Base-by-base conservation (phyloP, 2,113 vertebrate species). In the Amphiprion percula region DNA sequence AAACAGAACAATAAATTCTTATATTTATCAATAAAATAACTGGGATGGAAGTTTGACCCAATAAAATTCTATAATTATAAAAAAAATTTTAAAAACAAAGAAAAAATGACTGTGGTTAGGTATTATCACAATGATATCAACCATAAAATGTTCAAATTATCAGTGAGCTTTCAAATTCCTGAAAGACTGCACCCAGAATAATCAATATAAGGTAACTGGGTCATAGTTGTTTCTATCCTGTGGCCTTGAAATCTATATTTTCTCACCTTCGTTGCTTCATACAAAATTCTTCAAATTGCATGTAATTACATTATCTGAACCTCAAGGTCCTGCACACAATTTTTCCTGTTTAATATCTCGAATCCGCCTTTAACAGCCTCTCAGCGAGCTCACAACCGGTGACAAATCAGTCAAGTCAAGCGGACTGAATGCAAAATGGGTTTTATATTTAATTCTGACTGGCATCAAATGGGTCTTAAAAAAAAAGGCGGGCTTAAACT, bases 401-500 rank as follows among this genome's bases (percentile, higher is more conserved):
- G 69, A 79, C 62, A 72, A 81, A 79, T 83, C 72, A 77, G 49
- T 50, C 72, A 66, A 70, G 82, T 58, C 69, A 8, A 11, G 44
- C 53, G 15, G 79, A 53, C 60, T 65, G 67, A 88, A 85, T 28
- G 41, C 62, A 56, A 74, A 84, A 74, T 33, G 68, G 75, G 52
- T 64, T 73, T 88, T 65, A 46, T 5, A 5, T 77, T 74, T 77
- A 77, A 88, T 86, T 79, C 78, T 83, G 66, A 88, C 74, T 79
- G 80, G 80, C 85, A 62, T 80, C 74, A 53, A 77, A 86, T 69
- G 21, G 71, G 19, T 63, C 54, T 79, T 67, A 60, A 69, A 73
- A 37, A 37, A 30, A 6, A 28, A 67, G 50, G 70, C 26, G 74
- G 59, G 60, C 67, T 87, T 77, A 69, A 66, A 68, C 30, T 17